Evolutionary conservation across 2,888 invertebrate genomes (phyloP), one percentile per base, ranked within the genome.

Genomic region (Hecatera dysodea): DNA sequence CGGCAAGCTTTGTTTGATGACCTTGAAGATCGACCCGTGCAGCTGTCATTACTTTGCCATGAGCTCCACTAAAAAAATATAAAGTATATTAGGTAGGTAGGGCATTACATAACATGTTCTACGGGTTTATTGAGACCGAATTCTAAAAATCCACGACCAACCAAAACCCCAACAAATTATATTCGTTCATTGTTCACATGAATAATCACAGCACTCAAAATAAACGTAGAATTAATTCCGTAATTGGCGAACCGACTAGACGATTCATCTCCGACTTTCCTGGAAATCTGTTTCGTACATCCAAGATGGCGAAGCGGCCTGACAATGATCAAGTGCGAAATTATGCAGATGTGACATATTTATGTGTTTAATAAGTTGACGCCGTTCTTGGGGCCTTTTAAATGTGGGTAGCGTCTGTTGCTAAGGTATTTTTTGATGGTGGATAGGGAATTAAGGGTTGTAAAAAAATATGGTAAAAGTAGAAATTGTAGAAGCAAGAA

Each of bases 261-360:
- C 78, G 75, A 83, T 85, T 78, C 82, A 80, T 86, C 86, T 81
- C 79, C 61, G 67, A 72, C 70, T 82, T 90, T 90, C 90, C 82
- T 82, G 83, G 90, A 90, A 90, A 83, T 81, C 81, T 82, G 74
- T 78, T 75, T 76, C 72, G 82, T 78, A 83, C 84, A 67, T 80
- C 82, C 72, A 87, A 88, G 83, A 88, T 87, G 87, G 88, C 80
- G 77, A 72, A 78, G 65, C 17, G 27, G 39, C 65, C 36, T 67
- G 72, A 59, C 84, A 84, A 71, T 86, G 88, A 88, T 39, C 81
- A 83, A 78, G 61, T 73, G 24, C 57, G 19, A 73, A 71, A 70
- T 70, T 85, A 71, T 63, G 75, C 52, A 77, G 72, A 80, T 72
- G 67, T 57, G 83, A 72, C 72, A 81, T 67, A 55, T 75, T 78